Evolutionary conservation across 2,113 vertebrate species (phyloP).

Genomic region (Sylvicapra grimmia): DNA sequence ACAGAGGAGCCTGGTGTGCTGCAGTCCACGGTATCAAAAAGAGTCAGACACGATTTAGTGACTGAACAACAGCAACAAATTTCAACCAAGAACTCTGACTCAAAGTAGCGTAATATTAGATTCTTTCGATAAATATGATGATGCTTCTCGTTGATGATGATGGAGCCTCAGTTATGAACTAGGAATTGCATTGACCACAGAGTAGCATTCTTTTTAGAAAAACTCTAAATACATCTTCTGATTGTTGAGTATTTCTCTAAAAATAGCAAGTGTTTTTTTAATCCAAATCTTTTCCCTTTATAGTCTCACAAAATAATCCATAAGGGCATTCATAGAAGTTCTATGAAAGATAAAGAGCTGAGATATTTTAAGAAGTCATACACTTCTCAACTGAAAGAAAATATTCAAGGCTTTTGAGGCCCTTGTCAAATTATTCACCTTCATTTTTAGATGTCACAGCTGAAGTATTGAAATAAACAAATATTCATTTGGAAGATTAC

Average conservation of each 20-base stretch:
- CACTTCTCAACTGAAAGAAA: slow-evolving; percentile 44
- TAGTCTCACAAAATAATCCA: not conserved
- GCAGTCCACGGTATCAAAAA: not conserved
- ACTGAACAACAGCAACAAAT: not conserved
- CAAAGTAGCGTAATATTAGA: not conserved
- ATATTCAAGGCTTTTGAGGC: slow-evolving; percentile 3
- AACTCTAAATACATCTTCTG: not conserved
- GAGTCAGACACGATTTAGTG: not conserved
- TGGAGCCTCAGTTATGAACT: not conserved
- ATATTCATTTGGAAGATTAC: slow-evolving; percentile 35
- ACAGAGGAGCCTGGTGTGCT: not conserved
- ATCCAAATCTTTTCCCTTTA: not conserved
- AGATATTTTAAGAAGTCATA: slow-evolving; percentile 52
- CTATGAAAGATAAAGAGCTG: slow-evolving; percentile 11
- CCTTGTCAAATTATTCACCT: slow-evolving; percentile 58
- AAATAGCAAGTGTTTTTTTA: slow-evolving; percentile 3
- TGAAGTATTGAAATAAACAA: slow-evolving; percentile 48
- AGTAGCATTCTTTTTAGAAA: not conserved
- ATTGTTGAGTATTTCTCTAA: slow-evolving; percentile 34
- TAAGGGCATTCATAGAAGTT: slow-evolving; percentile 5
- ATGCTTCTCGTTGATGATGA: not conserved
- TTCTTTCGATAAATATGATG: not conserved
- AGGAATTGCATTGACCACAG: not conserved
- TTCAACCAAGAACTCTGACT: not conserved
- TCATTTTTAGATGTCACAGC: slow-evolving; percentile 45